Conservation (phyloP, 2,113 vertebrate species). For the Hypocryptadius cinnamomeus region DNA sequence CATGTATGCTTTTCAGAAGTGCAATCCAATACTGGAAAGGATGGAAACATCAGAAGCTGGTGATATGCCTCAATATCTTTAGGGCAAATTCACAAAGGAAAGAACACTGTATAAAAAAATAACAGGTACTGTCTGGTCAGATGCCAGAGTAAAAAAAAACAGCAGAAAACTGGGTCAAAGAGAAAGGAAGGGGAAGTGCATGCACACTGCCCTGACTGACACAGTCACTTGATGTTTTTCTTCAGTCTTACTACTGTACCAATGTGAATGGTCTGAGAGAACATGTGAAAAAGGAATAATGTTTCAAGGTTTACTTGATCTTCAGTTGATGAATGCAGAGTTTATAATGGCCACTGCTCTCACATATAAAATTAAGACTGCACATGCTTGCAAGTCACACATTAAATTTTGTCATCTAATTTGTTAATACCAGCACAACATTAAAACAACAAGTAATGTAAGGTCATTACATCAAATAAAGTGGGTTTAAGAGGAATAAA, state of each 20-base stretch:
- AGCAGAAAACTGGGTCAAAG: constrained; percentile 5
- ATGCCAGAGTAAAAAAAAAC: not conserved
- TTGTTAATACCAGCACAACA: not conserved
- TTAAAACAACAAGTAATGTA: not conserved
- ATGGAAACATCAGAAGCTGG: not conserved
- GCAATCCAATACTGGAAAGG: not conserved
- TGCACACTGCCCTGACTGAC: not conserved
- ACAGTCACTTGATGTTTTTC: not conserved
- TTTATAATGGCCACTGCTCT: not conserved
- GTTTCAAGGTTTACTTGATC: not conserved
- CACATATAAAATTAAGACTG: not conserved
- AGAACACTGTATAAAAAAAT: not conserved
- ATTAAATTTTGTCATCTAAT: not conserved
- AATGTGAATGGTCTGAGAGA: not conserved
- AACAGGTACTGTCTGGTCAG: not conserved
- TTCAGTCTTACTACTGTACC: not conserved
- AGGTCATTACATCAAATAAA: not conserved
- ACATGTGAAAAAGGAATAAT: not conserved
- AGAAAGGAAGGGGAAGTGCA: not conserved
- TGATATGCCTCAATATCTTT: not conserved
- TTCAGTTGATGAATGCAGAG: not conserved
- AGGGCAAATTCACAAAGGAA: not conserved
- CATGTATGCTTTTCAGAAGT: not conserved
- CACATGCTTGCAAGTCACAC: not conserved
- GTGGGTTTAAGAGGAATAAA: not conserved